phyloP scores from a whole-genome alignment of 1,140 invertebrate species.

The Zaprionus ghesquierei region DNA sequence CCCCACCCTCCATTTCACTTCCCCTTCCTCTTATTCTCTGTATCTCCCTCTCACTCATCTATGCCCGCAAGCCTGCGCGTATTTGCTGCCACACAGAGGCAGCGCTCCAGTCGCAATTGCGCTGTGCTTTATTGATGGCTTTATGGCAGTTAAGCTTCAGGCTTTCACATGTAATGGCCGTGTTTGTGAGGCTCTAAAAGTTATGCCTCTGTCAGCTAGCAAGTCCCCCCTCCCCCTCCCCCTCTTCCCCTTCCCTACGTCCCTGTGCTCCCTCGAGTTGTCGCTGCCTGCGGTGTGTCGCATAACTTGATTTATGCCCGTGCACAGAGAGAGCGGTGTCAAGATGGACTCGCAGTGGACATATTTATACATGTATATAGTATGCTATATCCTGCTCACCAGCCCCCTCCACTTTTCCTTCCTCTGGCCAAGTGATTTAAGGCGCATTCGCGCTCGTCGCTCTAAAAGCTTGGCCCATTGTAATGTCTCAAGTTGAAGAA shows the following conservation, averaged over 20 bases:
- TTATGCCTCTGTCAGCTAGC: slow-evolving; percentile 58
- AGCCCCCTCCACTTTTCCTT: not conserved
- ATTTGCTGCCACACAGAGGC: not conserved
- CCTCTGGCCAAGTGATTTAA: not conserved
- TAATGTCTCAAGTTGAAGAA: not conserved
- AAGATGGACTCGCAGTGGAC: slow-evolving; percentile 12
- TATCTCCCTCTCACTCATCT: not conserved
- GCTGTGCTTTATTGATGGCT: slow-evolving; percentile 72
- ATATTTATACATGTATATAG: not conserved
- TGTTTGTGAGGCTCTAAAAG: slow-evolving; percentile 69
- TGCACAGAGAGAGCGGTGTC: not conserved
- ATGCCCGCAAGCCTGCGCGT: not conserved
- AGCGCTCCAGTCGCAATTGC: slow-evolving; percentile 10
- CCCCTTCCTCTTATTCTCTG: not conserved
- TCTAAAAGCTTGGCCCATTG: not conserved
- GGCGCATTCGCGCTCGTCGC: not conserved
- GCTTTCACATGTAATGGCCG: slow-evolving; percentile 75
- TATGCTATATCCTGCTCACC: not conserved
- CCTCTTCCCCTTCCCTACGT: not conserved
- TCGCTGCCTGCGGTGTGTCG: slow-evolving; percentile 23
- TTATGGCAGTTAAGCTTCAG: slow-evolving; percentile 50
- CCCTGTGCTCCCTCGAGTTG: not conserved
- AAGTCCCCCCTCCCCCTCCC: not conserved
- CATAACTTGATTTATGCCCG: slow-evolving; percentile 43
- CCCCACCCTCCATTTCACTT: not conserved